Conservation (phyloP, 2,113 vertebrate genomes). For the Cheilinus undulatus region DNA sequence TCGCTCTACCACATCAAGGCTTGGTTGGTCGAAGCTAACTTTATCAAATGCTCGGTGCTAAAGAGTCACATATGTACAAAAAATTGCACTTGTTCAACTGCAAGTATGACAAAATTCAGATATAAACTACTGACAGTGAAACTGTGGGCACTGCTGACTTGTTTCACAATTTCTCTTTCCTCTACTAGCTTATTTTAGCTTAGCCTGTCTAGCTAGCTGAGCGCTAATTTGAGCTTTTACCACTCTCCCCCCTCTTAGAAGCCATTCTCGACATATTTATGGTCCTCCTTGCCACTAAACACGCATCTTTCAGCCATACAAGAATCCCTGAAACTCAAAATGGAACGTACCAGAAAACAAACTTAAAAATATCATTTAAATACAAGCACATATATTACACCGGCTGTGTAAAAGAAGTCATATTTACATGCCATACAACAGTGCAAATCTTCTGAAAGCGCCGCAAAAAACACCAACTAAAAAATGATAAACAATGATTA, state of each 20-base stretch:
- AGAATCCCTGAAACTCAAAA: constrained; percentile 80
- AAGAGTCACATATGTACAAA: constrained; percentile 65
- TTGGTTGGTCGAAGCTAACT: constrained; percentile 53
- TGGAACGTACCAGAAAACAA: constrained; percentile 53
- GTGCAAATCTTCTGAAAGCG: constrained; percentile 58
- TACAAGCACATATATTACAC: constrained; percentile 50
- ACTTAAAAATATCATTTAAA: constrained; percentile 53
- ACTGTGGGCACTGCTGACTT: constrained; percentile 23
- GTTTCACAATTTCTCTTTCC: constrained; percentile 3
- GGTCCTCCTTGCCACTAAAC: constrained; percentile 32
- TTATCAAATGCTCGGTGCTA: constrained; percentile 40
- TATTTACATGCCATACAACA: constrained; percentile 74
- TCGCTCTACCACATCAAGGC: constrained; percentile 53
- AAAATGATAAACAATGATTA: constrained; percentile 57
- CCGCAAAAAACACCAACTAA: constrained; percentile 50
- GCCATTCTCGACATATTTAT: constrained; percentile 17
- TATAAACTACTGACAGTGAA: constrained; percentile 32
- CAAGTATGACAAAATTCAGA: constrained; percentile 35
- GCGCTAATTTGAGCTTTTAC: constrained; percentile 16
- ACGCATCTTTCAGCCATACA: constrained; percentile 33
- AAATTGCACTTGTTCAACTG: constrained; percentile 80
- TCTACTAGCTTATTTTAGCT: background rate
- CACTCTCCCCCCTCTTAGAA: background rate
- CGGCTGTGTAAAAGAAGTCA: constrained; percentile 46
- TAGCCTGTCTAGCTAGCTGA: no score